These are phyloP conservation scores for Parazoanthus swiftii DNA, from an alignment of 92 coral and sea anemone species.

Conservation along the genomic window DNA sequence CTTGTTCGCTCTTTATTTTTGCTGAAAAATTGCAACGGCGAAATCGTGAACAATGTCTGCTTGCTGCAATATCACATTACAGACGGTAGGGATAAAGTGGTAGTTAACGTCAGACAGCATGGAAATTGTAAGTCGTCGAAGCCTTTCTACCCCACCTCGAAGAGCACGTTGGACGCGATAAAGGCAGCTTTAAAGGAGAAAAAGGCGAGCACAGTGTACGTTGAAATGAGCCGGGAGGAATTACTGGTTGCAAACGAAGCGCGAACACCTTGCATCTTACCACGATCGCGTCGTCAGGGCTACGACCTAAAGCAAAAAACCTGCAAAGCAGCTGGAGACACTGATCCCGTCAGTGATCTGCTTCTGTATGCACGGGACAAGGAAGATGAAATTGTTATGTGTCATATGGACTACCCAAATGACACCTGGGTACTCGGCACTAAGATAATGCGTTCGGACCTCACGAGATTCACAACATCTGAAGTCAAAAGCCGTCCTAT, in stretches of 20 bases:
- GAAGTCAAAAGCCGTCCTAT: slow-evolving; percentile 53
- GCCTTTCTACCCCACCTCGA: not conserved
- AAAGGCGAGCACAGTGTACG: not conserved
- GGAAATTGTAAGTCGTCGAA: not conserved
- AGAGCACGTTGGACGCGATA: slow-evolving; percentile 11
- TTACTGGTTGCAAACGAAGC: not conserved
- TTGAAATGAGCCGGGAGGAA: not conserved
- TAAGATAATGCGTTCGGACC: slow-evolving; percentile 58
- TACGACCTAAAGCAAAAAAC: not conserved
- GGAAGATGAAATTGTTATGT: slow-evolving; percentile 17
- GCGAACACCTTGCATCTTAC: slow-evolving; percentile 6
- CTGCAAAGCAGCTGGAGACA: not conserved
- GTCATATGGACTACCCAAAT: slow-evolving; percentile 10
- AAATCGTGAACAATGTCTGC: slow-evolving; percentile 40
- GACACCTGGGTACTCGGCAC: slow-evolving; percentile 36
- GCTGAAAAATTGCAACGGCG: slow-evolving; percentile 30
- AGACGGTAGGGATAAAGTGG: not conserved
- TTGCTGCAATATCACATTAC: slow-evolving; percentile 48
- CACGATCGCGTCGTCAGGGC: slow-evolving; percentile 4
- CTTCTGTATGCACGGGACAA: slow-evolving; percentile 39
- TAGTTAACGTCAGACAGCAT: not conserved
- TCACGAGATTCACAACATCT: slow-evolving; percentile 51
- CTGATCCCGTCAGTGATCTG: not conserved
- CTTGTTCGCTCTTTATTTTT: slow-evolving; percentile 50
- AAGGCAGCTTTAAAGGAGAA: not conserved